Evolutionary conservation across 2,113 vertebrate genomes (phyloP).

Genomic region (Perca flavescens): DNA sequence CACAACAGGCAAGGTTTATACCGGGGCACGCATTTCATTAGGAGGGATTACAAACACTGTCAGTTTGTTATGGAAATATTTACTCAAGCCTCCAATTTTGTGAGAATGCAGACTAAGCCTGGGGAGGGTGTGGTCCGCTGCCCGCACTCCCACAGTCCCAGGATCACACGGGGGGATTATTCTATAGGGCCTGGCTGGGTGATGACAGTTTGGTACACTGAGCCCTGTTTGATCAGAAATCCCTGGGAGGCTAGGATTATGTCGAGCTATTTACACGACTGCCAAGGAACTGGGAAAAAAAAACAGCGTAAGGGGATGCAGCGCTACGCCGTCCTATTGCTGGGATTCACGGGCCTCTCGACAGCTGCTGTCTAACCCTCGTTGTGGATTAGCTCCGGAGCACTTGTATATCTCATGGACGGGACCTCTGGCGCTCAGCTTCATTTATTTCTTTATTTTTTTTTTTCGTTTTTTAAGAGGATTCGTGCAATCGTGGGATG

Average conservation of each 20-base stretch:
- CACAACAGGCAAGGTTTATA: constrained; percentile 49
- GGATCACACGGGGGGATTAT: constrained; percentile 81
- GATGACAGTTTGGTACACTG: constrained; percentile 73
- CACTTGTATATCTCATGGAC: constrained; percentile 47
- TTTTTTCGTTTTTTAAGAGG: constrained; percentile 49
- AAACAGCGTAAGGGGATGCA: constrained; percentile 66
- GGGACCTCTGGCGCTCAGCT: constrained; percentile 50
- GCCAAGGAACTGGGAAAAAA: constrained; percentile 61
- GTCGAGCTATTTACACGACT: constrained; percentile 79
- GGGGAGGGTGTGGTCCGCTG: constrained; percentile 62
- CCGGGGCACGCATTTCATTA: constrained; percentile 59
- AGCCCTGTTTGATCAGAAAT: constrained; percentile 78
- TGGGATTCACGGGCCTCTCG: constrained; percentile 53
- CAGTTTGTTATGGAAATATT: constrained; percentile 68
- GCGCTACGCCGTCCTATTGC: constrained; percentile 68
- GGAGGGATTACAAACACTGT: constrained; percentile 62
- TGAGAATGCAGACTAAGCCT: constrained; percentile 64
- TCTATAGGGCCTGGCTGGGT: constrained; percentile 59
- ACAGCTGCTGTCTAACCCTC: constrained; percentile 74
- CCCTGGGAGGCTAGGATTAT: constrained; percentile 81
- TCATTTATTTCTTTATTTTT: constrained; percentile 41
- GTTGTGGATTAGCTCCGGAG: constrained; percentile 72
- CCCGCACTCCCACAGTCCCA: constrained; percentile 49
- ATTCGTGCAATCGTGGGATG: constrained; percentile 24
- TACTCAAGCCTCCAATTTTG: constrained; percentile 47